Conservation (phyloP, 1,140 invertebrate genomes). For the Drosophila leontia region DNA sequence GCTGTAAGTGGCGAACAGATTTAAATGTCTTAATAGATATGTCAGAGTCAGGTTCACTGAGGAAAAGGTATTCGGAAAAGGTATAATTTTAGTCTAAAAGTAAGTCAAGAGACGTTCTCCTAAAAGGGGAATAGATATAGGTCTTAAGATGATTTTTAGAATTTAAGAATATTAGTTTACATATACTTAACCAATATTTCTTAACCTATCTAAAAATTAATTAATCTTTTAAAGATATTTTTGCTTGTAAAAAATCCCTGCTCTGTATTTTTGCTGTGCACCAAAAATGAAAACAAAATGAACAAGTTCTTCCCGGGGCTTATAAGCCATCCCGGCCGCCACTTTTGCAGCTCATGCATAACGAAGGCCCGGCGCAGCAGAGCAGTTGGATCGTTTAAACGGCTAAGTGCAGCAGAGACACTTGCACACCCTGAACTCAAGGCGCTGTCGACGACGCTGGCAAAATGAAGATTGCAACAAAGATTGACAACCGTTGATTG, state of each 20-base stretch:
- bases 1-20: slow-evolving; percentile 67
- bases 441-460: slow-evolving; percentile 48
- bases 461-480: slow-evolving; percentile 75
- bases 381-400: slow-evolving; percentile 44
- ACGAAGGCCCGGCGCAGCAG: slow-evolving; percentile 23
- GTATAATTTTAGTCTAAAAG: not conserved
- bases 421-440: slow-evolving; percentile 41
- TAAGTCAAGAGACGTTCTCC: too few relatives aligned
- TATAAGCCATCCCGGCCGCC: slow-evolving; percentile 61
- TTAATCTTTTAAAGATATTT: not conserved
- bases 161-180: not conserved
- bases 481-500: slow-evolving; percentile 82
- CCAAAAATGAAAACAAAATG: not conserved
- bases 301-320: slow-evolving; percentile 40
- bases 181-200: not conserved
- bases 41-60: slow-evolving; percentile 6
- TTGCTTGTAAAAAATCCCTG: not conserved
- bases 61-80: not conserved
- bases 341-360: slow-evolving; percentile 64
- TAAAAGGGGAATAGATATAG: not conserved
- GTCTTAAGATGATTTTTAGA: not conserved
- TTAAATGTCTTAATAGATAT: slow-evolving; percentile 65
- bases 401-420: slow-evolving; percentile 52
- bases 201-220: too few relatives aligned
- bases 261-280: slow-evolving; percentile 2